These are phyloP conservation scores for Halichoeres trimaculatus DNA, from an alignment of 2,113 vertebrate species.

Conservation along the genomic window DNA sequence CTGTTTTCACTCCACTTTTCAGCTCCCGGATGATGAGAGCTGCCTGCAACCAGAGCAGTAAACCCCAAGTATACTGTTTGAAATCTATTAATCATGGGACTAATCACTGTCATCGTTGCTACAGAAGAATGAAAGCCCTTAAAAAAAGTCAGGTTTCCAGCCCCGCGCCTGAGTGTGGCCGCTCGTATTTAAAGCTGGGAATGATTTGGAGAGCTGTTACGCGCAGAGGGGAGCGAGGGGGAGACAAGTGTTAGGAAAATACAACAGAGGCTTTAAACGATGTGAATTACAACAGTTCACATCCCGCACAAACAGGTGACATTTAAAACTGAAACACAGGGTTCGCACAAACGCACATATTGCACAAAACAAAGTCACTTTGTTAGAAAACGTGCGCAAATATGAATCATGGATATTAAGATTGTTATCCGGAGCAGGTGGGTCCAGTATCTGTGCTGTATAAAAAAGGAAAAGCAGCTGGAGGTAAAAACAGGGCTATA, in stretches of 20 bases:
- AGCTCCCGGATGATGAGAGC: conserved; percentile 14
- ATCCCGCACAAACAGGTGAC: background rate
- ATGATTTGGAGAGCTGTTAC: conserved; percentile 6
- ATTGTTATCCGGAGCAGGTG: conserved; percentile 21
- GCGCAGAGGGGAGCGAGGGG: background rate
- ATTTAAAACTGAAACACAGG: background rate
- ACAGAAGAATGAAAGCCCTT: background rate
- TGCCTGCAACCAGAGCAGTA: background rate
- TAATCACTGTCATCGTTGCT: conserved; percentile 26
- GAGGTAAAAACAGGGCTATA: background rate
- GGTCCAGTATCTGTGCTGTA: background rate
- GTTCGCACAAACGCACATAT: no score
- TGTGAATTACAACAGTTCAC: conserved; percentile 22
- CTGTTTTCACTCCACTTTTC: conserved; percentile 30
- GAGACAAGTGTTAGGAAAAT: conserved; percentile 11
- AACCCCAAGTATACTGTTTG: background rate
- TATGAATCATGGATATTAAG: background rate
- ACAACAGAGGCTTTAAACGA: conserved; percentile 3
- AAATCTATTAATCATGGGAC: conserved; percentile 18
- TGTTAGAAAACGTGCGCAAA: conserved; percentile 8
- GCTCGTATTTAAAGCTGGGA: conserved; percentile 7
- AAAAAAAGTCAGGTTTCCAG: background rate
- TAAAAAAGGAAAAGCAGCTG: background rate
- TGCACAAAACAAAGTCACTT: background rate
- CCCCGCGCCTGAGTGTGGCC: background rate